Evolutionary conservation across 2,113 vertebrate species (phyloP), one percentile per base, ranked within the genome.

Genomic region (Callaeas wilsoni): DNA sequence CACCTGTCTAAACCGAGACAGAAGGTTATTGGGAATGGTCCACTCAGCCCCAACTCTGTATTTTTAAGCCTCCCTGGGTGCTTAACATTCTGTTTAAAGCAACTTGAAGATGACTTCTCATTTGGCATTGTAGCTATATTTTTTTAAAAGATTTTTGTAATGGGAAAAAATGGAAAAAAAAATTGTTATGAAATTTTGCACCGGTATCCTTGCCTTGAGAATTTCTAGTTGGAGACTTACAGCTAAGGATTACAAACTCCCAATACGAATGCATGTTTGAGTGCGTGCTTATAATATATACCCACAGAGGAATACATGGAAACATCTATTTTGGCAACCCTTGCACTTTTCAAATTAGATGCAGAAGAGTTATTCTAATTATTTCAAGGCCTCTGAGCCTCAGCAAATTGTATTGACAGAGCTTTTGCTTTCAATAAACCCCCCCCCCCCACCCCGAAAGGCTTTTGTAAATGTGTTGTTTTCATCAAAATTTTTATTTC

Each of bases 341-440:
- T 46, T 92, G 92, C 95, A 95, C 92, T 94, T 96, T 90, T 76
- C 70, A 93, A 87, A 96, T 96, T 87, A 96, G 90, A 93, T 96
- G 88, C 90, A 95, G 75, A 80, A 60, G 88, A 96, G 85, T 94
- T 96, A 86, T 80, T 95, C 90, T 93, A 93, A 96, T 94, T 90
- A 80, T 96, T 92, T 93, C 90, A 94, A 93, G 82, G 82, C 92
- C 75, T 92, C 71, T 10, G 49, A 80, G 82, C 67, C 75, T 96
- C 94, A 95, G 94, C 65, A 92, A 91, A 94, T 94, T 92, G 59
- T 92, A 97, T 95, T 92, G 96, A 94, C 96, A 93, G 83, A 90
- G 83, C 90, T 73, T 94, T 96, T 85, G 2, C 57, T 90, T 95
- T 91, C 76, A 91, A 90, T 94, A 67, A 77, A 77, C n/a, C n/a